Evolutionary conservation across 2,888 invertebrate species (phyloP), one percentile per base, ranked within the genome.

Genomic region (Melanostoma scalare): DNA sequence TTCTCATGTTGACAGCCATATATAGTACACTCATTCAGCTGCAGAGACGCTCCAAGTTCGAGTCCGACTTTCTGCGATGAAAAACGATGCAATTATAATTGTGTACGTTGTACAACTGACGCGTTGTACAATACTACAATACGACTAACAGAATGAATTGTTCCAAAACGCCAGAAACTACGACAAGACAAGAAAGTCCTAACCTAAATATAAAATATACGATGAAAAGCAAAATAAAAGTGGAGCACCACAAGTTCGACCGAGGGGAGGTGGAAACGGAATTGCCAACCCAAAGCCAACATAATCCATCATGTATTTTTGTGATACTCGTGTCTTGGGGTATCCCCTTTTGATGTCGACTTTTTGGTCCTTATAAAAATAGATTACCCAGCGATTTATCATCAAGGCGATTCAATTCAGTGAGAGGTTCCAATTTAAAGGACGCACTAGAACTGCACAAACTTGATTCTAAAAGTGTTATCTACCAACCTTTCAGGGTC

Each of bases 61-160:
- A 56, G 55, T 65, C 48, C 48, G 44, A 56, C 35, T 56, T 36
- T 31, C 78, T 33, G 44, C 69, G 58, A 69, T 82, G 82, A 82
- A 78, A 82, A 82, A 82, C 73, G 78, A 84, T 78, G 73, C 74
- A 78, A 84, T 78, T 84, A 77, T 74, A 78, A 84, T 74, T 74
- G 69, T 78, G 71, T 60, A 74, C 63, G 69, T 40, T 46, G 20
- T 55, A 50, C 30, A 6, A 52, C 10, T 33, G n/a, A 46, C 20
- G 61, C 20, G 20, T 20, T 20, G 20, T 20, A 20, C 20, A 20
- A 20, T 20, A 20, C 20, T 20, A 20, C 20, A 1, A 20, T 20
- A 20, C 31, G 6, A 44, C 38, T 67, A 20, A 1, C 20, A 20
- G 20, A 77, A 72, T 50, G 75, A 71, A 61, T 68, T 73, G 55